These are phyloP conservation scores for Drosophila fungiperda DNA, from an alignment of 2,888 invertebrate species.

Conservation along the genomic window DNA sequence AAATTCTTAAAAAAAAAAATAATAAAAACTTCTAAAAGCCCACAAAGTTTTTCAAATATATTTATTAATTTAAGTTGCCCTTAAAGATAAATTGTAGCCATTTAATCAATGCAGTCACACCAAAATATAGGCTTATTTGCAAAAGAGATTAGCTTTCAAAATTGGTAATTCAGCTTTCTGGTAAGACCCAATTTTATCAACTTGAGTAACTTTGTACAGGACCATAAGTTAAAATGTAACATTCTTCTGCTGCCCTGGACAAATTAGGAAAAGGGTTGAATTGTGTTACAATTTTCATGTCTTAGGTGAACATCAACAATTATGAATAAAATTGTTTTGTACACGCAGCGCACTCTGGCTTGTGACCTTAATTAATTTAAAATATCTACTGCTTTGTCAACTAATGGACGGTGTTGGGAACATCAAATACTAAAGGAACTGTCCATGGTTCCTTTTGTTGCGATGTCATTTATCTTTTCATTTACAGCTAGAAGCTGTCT, in stretches of 20 bases:
- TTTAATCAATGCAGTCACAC: background rate
- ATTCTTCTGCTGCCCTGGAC: background rate
- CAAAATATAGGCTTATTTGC: background rate
- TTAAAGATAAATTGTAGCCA: background rate
- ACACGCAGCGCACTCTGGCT: constrained; percentile 61
- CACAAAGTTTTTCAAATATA: constrained; percentile 2
- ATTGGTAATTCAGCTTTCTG: no score
- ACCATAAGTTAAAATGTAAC: background rate
- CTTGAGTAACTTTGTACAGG: background rate
- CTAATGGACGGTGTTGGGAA: constrained; percentile 45
- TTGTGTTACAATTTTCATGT: constrained; percentile 12
- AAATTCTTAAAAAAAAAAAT: constrained; percentile 55
- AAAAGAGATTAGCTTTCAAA: background rate
- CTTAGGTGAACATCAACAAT: constrained; percentile 9
- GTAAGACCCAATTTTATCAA: background rate
- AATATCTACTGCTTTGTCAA: constrained; percentile 44
- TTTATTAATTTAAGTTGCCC: background rate
- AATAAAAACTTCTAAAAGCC: constrained; percentile 67
- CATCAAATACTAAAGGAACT: constrained; percentile 29
- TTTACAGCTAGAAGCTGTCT: constrained; percentile 57
- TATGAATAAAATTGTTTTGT: constrained; percentile 64
- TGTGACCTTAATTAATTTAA: constrained; percentile 71
- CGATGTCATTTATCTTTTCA: constrained; percentile 71
- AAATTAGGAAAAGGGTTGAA: constrained; percentile 20
- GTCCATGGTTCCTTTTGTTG: constrained; percentile 23